These are phyloP conservation scores for Pelusios castaneus DNA, from an alignment of 2,113 vertebrate species.

Conservation along the genomic window DNA sequence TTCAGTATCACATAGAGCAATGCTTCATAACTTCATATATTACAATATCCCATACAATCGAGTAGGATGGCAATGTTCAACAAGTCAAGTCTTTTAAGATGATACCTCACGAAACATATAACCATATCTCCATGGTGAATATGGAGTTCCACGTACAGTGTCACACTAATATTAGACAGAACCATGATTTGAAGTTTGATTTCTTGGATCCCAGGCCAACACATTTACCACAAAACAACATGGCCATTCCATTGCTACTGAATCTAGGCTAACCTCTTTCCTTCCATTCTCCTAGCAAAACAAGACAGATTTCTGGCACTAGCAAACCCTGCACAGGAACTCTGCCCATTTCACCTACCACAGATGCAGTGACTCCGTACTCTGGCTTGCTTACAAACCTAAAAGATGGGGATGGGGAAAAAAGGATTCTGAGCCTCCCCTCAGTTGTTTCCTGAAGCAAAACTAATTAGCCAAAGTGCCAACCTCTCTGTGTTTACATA, in stretches of 20 bases:
- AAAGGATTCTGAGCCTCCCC: slow-evolving; percentile 11
- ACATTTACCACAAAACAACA: slow-evolving; percentile 9
- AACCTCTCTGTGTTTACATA: slow-evolving; percentile 17
- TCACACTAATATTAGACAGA: background rate
- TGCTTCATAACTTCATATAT: too few species aligned
- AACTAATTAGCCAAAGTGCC: background rate
- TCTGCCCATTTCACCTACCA: background rate
- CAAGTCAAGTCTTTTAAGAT: too few species aligned
- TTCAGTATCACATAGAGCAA: too few species aligned
- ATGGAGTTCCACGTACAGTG: too few species aligned
- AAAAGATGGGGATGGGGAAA: background rate
- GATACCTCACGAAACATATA: too few species aligned
- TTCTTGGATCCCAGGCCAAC: background rate
- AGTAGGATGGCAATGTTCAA: too few species aligned
- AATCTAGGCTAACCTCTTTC: background rate
- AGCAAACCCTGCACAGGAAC: background rate
- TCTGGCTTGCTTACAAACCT: background rate
- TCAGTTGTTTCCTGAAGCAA: slow-evolving; percentile 29
- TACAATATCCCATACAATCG: too few species aligned
- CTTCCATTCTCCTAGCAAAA: background rate
- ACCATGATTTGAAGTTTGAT: background rate
- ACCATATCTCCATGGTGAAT: too few species aligned
- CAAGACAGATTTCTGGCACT: rapidly evolving
- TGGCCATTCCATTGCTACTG: background rate
- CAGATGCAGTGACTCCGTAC: background rate